Base-by-base conservation (phyloP, 2,113 vertebrate genomes). In the Thunnus maccoyii region DNA sequence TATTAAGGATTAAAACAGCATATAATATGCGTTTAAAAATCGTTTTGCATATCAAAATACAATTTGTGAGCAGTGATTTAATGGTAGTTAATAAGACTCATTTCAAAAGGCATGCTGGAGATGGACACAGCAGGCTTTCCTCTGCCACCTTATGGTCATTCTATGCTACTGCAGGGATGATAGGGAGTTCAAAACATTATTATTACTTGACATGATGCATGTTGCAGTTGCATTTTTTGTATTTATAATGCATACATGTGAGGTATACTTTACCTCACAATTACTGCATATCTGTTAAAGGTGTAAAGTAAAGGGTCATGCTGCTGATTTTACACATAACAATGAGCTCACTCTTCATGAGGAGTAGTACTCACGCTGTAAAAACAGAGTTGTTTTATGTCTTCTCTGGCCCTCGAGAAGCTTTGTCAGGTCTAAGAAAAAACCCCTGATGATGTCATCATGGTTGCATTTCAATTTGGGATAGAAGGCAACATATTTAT, bases 1-100 rank as follows among this genome's bases (percentile, higher is more conserved):
- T 88, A 93, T 92, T 93, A 93, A 78, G 86, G 84, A 92, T 93
- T 94, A 92, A 94, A 93, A 91, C 88, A 89, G 92, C 88, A 90
- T 91, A 92, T 93, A 87, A 89, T 89, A 93, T 93, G 88, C 86
- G 67, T 94, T 93, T 92, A 93, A 93, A 92, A 94, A 93, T 67
- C 89, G 88, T 91, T 91, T 95, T 92, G 92, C 92, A 91, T 93
- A 94, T 93, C 88, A 93, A 95, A 93, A 89, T 92, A 88, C 87
- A 91, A 91, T 93, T 93, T 94, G 89, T 86, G 86, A 91, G 81
- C 81, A 72, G 75, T 88, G 82, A 91, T 89, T 89, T 90, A 85
- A 89, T 81, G 75, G 72, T 56, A 32, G 72, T 79, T 91, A 89
- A 82, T 90, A 77, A 88, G 64, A 85, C 27, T 78, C 14, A 72